phyloP scores from a whole-genome alignment of 2,797 vertebrate species.

The Corythornis leucogaster region DNA sequence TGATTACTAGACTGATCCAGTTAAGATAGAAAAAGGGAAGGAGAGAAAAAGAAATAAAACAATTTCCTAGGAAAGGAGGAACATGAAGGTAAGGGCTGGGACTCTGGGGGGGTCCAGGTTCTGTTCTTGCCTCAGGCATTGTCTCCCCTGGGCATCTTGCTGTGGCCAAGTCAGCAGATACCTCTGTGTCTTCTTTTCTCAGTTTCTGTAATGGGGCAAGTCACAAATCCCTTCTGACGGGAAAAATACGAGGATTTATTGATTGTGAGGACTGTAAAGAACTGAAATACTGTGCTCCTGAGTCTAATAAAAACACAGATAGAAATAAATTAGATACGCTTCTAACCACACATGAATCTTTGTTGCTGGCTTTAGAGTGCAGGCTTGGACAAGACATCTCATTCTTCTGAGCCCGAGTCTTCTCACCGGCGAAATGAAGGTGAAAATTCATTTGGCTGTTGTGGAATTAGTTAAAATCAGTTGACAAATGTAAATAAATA shows the following conservation, averaged over 20 bases:
- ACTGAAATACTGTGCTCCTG: slow-evolving; percentile 47
- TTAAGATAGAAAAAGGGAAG: not conserved
- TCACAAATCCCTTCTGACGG: slow-evolving; percentile 41
- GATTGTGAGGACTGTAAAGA: slow-evolving; percentile 44
- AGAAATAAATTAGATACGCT: slow-evolving; percentile 43
- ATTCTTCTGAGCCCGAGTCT: not conserved
- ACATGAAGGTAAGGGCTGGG: not conserved
- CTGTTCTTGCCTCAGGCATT: not conserved
- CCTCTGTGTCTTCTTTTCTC: slow-evolving; percentile 13
- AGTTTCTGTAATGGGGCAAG: not conserved
- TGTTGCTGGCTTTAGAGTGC: not conserved
- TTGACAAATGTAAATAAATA: not conserved
- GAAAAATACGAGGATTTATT: slow-evolving; percentile 43
- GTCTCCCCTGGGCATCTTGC: not conserved
- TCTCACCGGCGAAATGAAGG: not conserved
- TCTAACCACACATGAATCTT: not conserved
- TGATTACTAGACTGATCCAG: not conserved
- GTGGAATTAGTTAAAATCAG: slow-evolving; percentile 3
- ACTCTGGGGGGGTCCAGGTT: not conserved
- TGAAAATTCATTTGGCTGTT: not conserved
- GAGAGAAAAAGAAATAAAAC: not conserved
- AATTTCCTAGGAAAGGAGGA: not conserved
- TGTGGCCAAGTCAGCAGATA: slow-evolving; percentile 19
- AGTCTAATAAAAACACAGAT: slow-evolving; percentile 47
- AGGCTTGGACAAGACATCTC: not conserved